Percentiles rank a stretch among this genome's conserved stretches.
These are phyloP conservation scores for Troides helena DNA, from an alignment of 2,888 invertebrate species.

Conservation along the genomic window DNA sequence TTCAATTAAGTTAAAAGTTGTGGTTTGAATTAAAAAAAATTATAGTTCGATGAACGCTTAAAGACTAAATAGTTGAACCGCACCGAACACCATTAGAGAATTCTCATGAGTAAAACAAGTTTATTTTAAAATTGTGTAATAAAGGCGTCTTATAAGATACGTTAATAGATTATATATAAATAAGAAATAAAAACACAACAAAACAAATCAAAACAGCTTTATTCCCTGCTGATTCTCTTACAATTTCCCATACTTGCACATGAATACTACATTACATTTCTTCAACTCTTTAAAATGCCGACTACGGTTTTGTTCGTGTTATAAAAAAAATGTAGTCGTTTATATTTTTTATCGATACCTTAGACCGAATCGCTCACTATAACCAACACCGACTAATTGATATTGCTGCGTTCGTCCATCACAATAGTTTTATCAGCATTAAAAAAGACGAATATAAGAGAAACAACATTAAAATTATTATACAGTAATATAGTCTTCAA, in stretches of 20 bases:
- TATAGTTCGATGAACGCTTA: too few species aligned
- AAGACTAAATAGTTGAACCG: too few species aligned
- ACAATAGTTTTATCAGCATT: conserved; percentile 46
- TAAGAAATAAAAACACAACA: conserved; percentile 53
- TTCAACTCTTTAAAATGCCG: conserved; percentile 35
- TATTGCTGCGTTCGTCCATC: conserved; percentile 44
- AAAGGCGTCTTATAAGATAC: neutral
- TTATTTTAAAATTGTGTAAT: too few species aligned
- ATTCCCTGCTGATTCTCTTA: conserved; percentile 72
- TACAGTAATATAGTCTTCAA: conserved; percentile 31
- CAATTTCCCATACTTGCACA: conserved; percentile 65
- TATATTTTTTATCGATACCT: conserved; percentile 14
- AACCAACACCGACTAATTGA: conserved; percentile 31
- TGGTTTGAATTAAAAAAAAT: too few species aligned
- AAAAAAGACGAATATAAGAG: conserved; percentile 40
- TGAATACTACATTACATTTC: conserved; percentile 53
- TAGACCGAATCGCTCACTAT: conserved; percentile 13
- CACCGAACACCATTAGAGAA: too few species aligned
- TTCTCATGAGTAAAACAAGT: too few species aligned
- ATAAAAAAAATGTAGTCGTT: conserved; percentile 10
- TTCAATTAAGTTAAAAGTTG: neutral
- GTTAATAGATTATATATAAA: neutral
- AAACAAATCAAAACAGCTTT: conserved; percentile 78
- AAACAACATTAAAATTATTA: conserved; percentile 37
- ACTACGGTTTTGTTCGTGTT: conserved; percentile 31